Base-by-base conservation (phyloP, 1,140 invertebrate species). In the Dermatophagoides farinae region DNA sequence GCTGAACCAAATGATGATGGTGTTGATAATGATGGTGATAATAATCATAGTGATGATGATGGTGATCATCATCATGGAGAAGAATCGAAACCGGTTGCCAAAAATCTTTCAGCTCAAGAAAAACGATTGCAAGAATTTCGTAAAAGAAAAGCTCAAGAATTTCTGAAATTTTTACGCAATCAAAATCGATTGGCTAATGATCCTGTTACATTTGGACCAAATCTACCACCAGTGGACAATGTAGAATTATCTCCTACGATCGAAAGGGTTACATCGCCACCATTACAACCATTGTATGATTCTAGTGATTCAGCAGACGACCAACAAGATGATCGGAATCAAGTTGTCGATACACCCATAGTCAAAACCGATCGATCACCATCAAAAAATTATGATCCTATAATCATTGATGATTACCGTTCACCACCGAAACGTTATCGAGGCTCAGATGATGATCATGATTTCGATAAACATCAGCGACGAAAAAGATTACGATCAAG, bases 61-160 rank as follows among this genome's bases (percentile, higher is more conserved):
- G 54, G 31, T 37, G 23, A 10, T 57, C 12, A 11, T 16, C 14
- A n/a, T n/a, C n/a, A 5, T 10, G 4, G 16, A 20, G 49, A 43
- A 51, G 50, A 64, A 22, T 18, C 49, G 53, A 55, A 40, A 23
- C 16, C 1, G 31, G 31, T 31, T 31, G 31, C 8, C 2, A 31
- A 31, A 31, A 39, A 39, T 55, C 2, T 38, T 18, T 46, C 74
- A 75, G 10, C n/a, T 11, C 18, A 62, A 59, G 79, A 85, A 65
- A 78, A 79, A 66, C 80, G 82, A 51, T 66, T 84, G 6, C 82
- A 86, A 66, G 67, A 80, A 31, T 83, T 85, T 67, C 71, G 84
- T 6, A 84, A 83, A 66, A 77, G 77, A 14, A 75, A 74, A 65
- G 73, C 73, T 37, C 71, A 71, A 40, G 65, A 74, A 62, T 76